phyloP scores from a whole-genome alignment of 2,888 invertebrate genomes.

The Congeria kusceri region DNA sequence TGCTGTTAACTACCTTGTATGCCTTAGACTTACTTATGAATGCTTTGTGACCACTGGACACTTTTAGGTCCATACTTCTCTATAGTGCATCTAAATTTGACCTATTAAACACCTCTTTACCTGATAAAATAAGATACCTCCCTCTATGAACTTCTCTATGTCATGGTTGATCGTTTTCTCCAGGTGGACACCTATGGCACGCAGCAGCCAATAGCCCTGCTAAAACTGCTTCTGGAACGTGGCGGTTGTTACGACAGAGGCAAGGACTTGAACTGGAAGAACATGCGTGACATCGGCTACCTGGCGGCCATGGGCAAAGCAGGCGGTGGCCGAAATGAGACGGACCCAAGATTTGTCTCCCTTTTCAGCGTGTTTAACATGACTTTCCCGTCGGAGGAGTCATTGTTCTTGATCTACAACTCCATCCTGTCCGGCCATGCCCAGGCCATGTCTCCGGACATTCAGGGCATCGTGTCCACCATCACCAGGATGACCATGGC shows the following conservation, averaged over 20 bases:
- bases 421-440: conserved; percentile 94
- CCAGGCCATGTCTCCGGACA: conserved; percentile 89
- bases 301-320: conserved; percentile 87
- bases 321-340: conserved; percentile 95
- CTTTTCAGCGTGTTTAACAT: conserved; percentile 95
- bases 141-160: too few relatives aligned
- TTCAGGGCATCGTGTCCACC: conserved; percentile 89
- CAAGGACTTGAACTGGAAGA: conserved; percentile 95
- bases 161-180: too few relatives aligned
- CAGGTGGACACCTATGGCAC: conserved; percentile 93
- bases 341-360: conserved; percentile 96
- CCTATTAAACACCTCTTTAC: not conserved
- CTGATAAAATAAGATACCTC: too few relatives aligned
- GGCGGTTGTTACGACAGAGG: conserved; percentile 95
- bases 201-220: conserved; percentile 95
- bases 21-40: too few relatives aligned
- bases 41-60: too few relatives aligned
- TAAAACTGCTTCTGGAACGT: conserved; percentile 95
- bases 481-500: conserved; percentile 93
- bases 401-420: conserved; percentile 92
- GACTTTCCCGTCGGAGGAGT: conserved; percentile 92
- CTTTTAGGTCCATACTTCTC: too few relatives aligned
- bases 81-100: not conserved
- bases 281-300: conserved; percentile 91
- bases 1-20: too few relatives aligned